Evolutionary conservation across 2,113 vertebrate genomes (phyloP), one percentile per base, ranked within the genome.

Genomic region (Echinops telfairi): DNA sequence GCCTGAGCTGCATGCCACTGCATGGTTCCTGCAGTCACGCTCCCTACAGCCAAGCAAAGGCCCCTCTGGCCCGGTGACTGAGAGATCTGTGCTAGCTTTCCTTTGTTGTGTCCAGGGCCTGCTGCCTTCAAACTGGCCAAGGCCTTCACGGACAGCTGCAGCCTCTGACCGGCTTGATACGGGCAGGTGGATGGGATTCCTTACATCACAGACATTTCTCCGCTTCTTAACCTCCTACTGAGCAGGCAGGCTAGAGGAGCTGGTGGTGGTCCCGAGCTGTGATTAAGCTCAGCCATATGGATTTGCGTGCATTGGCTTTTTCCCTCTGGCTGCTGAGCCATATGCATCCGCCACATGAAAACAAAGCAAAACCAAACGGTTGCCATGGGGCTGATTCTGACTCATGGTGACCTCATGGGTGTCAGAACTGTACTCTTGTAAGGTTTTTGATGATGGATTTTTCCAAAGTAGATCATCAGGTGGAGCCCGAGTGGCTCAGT

Each of bases 191-290:
- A 25, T 68, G 2, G 7, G 33, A 84, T 88, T 93, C 92, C 85
- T 80, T 53, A 29, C 81, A 79, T 64, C 68, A 58, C 71, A 80
- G 77, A 40, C 81, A 64, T 83, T 70, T 81, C 29, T 91, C 19
- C 11, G 76, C 58, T 91, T 91, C 81, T 84, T n/a, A 68, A 33
- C 57, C 22, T 62, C n/a, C 57, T 27, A 17, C 80, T 47, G 47
- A 20, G 57, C 70, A 15, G 58, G 15, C 16, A 11, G 40, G 9
- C 33, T 60, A 23, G 27, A 79, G 38, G 78, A 83, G 66, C 85
- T 75, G 38, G 27, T n/a, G 38, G 81, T 16, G 19, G 23, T 53
- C 62, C 5, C 12, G 79, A 19, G 31, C 47, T 53, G 33, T 62
- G 80, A n/a, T 73, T 38, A 53, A 33, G 17, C 77, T 57, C n/a